These are phyloP conservation scores for Formica exsecta DNA, from an alignment of 1,140 invertebrate species.

Conservation along the genomic window DNA sequence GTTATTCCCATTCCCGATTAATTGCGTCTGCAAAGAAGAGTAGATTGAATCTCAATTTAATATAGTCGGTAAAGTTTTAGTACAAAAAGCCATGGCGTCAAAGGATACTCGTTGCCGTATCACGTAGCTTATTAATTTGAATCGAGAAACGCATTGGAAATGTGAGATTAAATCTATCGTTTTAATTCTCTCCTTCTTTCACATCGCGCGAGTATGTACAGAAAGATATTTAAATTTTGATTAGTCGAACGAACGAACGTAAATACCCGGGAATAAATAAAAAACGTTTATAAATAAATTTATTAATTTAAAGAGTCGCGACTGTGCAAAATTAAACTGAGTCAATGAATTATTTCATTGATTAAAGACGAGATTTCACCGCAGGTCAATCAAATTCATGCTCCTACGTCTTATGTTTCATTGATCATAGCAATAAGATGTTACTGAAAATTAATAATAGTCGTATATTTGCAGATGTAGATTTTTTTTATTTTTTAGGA, in stretches of 20 bases:
- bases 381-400: neutral
- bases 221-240: constrained; percentile 12
- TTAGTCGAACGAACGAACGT: neutral
- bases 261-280: neutral
- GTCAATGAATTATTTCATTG: too few species aligned
- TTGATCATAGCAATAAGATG: too few species aligned
- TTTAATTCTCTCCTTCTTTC: constrained; percentile 22
- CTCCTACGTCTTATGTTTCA: neutral
- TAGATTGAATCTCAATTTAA: constrained; percentile 56
- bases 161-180: constrained; percentile 38
- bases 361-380: too few species aligned
- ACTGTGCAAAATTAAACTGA: too few species aligned
- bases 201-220: neutral
- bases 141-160: constrained; percentile 12
- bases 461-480: too few species aligned
- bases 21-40: constrained; percentile 45
- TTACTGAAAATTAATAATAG: too few species aligned
- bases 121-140: constrained; percentile 24
- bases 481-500: too few species aligned
- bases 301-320: neutral
- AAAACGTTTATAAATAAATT: neutral
- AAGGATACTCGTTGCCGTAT: constrained; percentile 11
- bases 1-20: constrained; percentile 45
- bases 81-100: neutral
- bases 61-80: neutral